Conservation (phyloP, 1,140 invertebrate species). For the Monochamus saltuarius region DNA sequence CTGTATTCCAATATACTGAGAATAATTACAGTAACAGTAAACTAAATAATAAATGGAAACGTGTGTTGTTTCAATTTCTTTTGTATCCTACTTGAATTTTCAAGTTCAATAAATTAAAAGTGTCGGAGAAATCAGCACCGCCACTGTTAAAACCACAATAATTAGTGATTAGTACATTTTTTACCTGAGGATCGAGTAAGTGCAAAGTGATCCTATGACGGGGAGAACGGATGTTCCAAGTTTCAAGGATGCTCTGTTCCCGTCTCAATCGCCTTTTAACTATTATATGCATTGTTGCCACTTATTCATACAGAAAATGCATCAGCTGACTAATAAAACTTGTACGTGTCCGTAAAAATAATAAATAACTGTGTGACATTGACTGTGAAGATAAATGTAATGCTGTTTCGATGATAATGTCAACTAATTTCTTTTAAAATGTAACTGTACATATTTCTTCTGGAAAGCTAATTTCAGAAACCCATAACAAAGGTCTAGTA, state of each 20-base stretch:
- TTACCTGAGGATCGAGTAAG: slow-evolving; percentile 28
- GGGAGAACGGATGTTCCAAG: slow-evolving; percentile 31
- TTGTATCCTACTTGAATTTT: too few species aligned
- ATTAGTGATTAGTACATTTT: slow-evolving; percentile 25
- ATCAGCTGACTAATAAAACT: neutral
- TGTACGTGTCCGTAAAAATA: neutral
- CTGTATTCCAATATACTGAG: too few species aligned
- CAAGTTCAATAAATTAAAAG: too few species aligned
- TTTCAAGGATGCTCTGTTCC: slow-evolving; percentile 32
- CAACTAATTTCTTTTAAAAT: too few species aligned
- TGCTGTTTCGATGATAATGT: too few species aligned
- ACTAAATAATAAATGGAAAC: too few species aligned
- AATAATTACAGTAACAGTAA: too few species aligned
- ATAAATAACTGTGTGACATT: neutral
- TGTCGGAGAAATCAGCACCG: too few species aligned
- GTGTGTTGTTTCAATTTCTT: too few species aligned
- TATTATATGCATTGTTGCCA: slow-evolving; percentile 8
- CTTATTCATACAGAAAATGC: neutral
- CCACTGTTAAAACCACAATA: neutral
- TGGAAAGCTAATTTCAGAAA: too few species aligned
- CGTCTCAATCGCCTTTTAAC: slow-evolving; percentile 16
- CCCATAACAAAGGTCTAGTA: too few species aligned
- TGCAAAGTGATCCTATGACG: slow-evolving; percentile 27
- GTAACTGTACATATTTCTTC: too few species aligned
- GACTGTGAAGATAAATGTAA: neutral